Evolutionary conservation across 2,113 vertebrate species (phyloP).

Genomic region (Struthio camelus): DNA sequence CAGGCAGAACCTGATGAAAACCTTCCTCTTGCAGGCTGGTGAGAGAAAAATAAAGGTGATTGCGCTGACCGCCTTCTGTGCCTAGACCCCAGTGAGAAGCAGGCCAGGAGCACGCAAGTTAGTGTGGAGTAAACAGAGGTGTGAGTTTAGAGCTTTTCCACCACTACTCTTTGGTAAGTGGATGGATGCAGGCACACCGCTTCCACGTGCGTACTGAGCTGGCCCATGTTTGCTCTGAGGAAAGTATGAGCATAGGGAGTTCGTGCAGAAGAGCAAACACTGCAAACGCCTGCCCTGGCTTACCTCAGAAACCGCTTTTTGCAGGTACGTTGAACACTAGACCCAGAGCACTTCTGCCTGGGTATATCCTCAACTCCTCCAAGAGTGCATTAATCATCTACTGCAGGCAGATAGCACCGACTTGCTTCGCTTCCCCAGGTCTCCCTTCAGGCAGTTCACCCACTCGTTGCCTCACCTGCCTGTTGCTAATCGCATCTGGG

Average conservation of each 20-base stretch:
- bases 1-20: background rate
- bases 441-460: background rate
- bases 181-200: accelerated
- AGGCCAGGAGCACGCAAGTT: too few species aligned
- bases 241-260: accelerated
- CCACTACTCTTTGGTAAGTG: background rate
- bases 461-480: background rate
- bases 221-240: background rate
- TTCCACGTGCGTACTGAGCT: accelerated
- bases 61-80: background rate
- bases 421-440: background rate
- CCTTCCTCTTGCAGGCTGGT: accelerated
- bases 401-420: background rate
- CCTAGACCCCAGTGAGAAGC: too few species aligned
- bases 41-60: accelerated
- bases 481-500: too few species aligned
- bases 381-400: too few species aligned
- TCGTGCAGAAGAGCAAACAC: background rate
- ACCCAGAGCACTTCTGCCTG: background rate
- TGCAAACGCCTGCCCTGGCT: accelerated
- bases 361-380: background rate
- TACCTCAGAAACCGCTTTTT: accelerated
- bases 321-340: too few species aligned
- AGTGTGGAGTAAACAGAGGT: background rate
- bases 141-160: background rate